Evolutionary conservation across 2,888 invertebrate species (phyloP).

Genomic region (Limnephilus auricula): DNA sequence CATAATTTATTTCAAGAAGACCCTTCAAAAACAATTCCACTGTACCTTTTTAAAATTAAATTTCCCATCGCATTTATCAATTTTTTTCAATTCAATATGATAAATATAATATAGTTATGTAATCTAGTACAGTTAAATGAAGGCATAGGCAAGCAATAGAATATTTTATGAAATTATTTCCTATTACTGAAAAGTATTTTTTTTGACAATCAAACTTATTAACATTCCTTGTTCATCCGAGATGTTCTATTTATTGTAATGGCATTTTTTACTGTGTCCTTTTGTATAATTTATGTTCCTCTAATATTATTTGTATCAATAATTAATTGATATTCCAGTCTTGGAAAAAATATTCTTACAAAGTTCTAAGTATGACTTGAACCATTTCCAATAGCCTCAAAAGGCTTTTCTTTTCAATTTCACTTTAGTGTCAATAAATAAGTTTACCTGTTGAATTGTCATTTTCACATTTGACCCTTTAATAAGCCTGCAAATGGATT

Average conservation of each 20-base stretch:
- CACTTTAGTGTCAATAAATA: neutral
- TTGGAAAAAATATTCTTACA: neutral
- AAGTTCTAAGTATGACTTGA: neutral
- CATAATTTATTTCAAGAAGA: no score
- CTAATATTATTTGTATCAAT: neutral
- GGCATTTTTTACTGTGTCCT: neutral
- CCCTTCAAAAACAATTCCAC: no score
- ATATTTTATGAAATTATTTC: neutral
- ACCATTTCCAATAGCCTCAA: neutral
- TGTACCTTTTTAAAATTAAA: neutral
- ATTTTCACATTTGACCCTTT: neutral
- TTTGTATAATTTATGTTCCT: neutral
- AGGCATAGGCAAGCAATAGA: neutral
- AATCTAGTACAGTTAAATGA: neutral
- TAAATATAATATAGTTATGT: neutral
- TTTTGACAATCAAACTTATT: slow-evolving; percentile 28
- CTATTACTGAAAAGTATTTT: neutral
- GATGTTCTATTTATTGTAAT: neutral
- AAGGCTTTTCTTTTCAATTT: neutral
- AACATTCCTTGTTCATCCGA: neutral
- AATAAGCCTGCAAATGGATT: neutral
- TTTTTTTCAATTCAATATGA: neutral
- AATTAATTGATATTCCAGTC: neutral
- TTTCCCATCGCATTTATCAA: neutral
- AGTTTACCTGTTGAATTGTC: neutral